A percentile compares a stretch with the other conserved stretches of the same genome.
Conservation (phyloP, 2,888 invertebrate species). For the Caenorhabditis doughertyi region DNA sequence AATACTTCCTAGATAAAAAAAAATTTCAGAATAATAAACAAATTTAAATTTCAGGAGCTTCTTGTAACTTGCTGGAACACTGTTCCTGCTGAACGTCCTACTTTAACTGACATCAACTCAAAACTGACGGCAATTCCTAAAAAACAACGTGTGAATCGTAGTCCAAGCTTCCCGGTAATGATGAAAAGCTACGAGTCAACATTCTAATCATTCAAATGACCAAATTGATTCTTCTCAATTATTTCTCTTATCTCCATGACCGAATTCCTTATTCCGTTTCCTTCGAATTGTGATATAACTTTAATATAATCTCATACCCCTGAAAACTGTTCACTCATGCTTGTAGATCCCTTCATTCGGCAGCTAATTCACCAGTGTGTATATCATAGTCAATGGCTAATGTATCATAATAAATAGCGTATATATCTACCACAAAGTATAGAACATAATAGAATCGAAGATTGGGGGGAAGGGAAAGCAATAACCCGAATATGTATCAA, state of each 20-base stretch:
- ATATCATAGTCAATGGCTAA: not conserved
- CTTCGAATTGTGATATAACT: constrained; percentile 13
- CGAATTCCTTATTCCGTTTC: not conserved
- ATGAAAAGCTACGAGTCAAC: constrained; percentile 68
- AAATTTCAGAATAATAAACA: not conserved
- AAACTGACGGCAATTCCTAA: constrained; percentile 94
- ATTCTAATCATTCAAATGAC: constrained; percentile 29
- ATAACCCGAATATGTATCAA: constrained; percentile 20
- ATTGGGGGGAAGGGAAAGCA: not conserved
- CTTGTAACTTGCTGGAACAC: constrained; percentile 96
- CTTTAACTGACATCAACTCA: constrained; percentile 90
- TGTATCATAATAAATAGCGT: not conserved
- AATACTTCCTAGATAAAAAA: no score
- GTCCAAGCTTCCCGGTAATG: constrained; percentile 93
- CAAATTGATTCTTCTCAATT: constrained; percentile 4
- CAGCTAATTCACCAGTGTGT: not conserved
- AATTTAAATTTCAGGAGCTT: constrained; percentile 88
- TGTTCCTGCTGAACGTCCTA: constrained; percentile 90
- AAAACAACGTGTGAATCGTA: constrained; percentile 92
- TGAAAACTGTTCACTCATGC: not conserved
- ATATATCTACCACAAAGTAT: not conserved
- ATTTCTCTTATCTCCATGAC: constrained; percentile 17
- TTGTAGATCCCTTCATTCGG: not conserved
- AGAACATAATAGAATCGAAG: not conserved
- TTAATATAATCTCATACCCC: constrained; percentile 27